Evolutionary conservation across 1,140 invertebrate genomes (phyloP), one percentile per base, ranked within the genome.

Genomic region (Sesamia nonagrioides): DNA sequence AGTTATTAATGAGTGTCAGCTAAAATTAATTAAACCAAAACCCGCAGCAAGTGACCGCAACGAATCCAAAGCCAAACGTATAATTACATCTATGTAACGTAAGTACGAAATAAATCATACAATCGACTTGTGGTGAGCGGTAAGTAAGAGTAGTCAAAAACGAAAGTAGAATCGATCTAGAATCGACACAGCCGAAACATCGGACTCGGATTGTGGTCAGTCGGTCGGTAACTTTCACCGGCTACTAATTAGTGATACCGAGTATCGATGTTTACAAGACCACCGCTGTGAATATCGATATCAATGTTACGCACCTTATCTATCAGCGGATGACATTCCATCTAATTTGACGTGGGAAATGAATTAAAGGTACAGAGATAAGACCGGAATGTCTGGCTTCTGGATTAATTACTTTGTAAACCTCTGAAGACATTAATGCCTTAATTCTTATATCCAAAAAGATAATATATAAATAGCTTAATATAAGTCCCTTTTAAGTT

Each of bases 141-240:
- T 85, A 85, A 89, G 88, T 88, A 91, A 92, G 90, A 92, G 91
- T 88, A 92, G 88, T 88, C 91, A 94, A 93, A 94, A 94, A 94
- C 91, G 92, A 94, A 94, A 94, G 92, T 94, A 91, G 91, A 92
- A 89, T 92, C 87, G 89, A 92, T 92, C 89, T 92, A 92, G 91
- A 92, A 91, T 94, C 89, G 88, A 82, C 86, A 88, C 78, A 82
- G 82, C 88, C 90, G 88, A 92, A 94, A 91, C 89, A 91, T 89
- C 87, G 88, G 74, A 84, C 82, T 86, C 79, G 86, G 82, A 91
- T 91, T 88, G 86, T 92, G 92, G 92, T 94, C 92, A 94, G 89
- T 94, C 89, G 91, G 92, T 89, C 92, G 91, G 85, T 87, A 79
- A 94, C 92, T 94, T 94, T 94, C 92, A 87, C 92, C 84, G 50